Conservation (phyloP, 2,797 vertebrate species). For the Otus scops region DNA sequence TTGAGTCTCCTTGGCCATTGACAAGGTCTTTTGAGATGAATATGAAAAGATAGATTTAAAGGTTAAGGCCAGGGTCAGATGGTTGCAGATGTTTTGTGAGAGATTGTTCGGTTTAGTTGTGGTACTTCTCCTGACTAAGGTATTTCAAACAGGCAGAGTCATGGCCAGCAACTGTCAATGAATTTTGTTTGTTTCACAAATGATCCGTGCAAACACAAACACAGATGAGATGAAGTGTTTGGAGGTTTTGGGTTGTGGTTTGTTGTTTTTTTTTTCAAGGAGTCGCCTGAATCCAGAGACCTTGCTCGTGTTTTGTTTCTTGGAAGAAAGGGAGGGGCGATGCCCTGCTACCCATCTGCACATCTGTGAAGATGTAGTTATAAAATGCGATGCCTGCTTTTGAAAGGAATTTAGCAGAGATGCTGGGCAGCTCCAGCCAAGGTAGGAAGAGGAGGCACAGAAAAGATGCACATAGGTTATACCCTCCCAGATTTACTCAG, state of each 20-base stretch:
- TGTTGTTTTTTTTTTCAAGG: background rate
- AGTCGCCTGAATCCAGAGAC: background rate
- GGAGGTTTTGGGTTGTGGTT: background rate
- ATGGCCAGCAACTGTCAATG: slow-evolving; percentile 75
- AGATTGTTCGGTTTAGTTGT: slow-evolving; percentile 82
- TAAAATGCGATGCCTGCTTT: background rate
- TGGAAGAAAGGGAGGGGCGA: background rate
- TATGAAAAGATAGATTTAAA: slow-evolving; percentile 99
- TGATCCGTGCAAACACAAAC: slow-evolving; percentile 79
- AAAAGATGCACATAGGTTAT: background rate
- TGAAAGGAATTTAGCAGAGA: background rate
- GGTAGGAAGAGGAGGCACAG: background rate
- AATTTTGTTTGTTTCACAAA: slow-evolving; percentile 79
- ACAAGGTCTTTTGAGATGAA: slow-evolving; percentile 99
- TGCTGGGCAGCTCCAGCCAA: background rate
- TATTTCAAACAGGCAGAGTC: slow-evolving; percentile 82
- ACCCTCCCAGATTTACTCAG: background rate
- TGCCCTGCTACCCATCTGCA: slow-evolving; percentile 8
- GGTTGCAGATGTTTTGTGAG: slow-evolving; percentile 87
- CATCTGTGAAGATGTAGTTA: slow-evolving; percentile 30
- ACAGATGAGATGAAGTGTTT: slow-evolving; percentile 67
- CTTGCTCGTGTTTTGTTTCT: slow-evolving; percentile 53
- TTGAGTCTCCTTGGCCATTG: slow-evolving; percentile 94
- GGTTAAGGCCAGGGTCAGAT: slow-evolving; percentile 97
- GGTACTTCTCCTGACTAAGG: slow-evolving; percentile 81